Percentiles rank a stretch among this genome's conserved stretches.
Conservation (phyloP, 1,140 invertebrate genomes). For the Danaus plexippus region DNA sequence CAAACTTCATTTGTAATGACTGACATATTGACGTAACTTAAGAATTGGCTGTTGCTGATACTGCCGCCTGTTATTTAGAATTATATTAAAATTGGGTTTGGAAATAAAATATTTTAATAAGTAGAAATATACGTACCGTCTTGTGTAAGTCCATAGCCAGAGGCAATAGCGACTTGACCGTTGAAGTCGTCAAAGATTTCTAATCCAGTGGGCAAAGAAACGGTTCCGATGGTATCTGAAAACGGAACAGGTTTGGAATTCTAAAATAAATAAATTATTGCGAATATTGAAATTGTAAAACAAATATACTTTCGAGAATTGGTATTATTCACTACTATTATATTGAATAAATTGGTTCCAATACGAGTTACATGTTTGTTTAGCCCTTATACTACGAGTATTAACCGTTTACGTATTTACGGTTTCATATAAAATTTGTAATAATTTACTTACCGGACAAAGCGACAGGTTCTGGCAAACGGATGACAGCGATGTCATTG, state of each 20-base stretch:
- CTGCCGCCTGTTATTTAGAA: slow-evolving; percentile 15
- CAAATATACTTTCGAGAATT: background rate
- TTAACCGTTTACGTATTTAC: too few species aligned
- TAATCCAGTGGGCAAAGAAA: slow-evolving; percentile 30
- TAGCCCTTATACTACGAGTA: too few species aligned
- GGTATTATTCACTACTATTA: background rate
- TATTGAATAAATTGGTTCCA: too few species aligned
- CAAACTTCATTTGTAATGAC: slow-evolving; percentile 33
- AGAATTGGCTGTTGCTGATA: slow-evolving; percentile 21
- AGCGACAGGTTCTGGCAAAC: slow-evolving; percentile 33
- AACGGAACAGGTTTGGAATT: slow-evolving; percentile 5
- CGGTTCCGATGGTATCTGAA: slow-evolving; percentile 27
- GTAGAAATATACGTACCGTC: slow-evolving; percentile 19
- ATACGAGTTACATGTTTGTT: too few species aligned
- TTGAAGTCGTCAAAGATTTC: slow-evolving; percentile 22
- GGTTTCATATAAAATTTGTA: background rate
- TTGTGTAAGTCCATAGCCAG: slow-evolving; percentile 34
- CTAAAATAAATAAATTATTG: too few species aligned
- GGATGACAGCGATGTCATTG: slow-evolving; percentile 39
- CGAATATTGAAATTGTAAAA: too few species aligned
- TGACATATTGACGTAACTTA: slow-evolving; percentile 27
- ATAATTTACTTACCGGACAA: slow-evolving; percentile 35
- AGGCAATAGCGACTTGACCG: slow-evolving; percentile 25
- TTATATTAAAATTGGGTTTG: background rate
- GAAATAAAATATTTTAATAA: slow-evolving; percentile 1